These are phyloP conservation scores for Clarias macrocephalus DNA, from an alignment of 2,113 vertebrate species.

Conservation along the genomic window DNA sequence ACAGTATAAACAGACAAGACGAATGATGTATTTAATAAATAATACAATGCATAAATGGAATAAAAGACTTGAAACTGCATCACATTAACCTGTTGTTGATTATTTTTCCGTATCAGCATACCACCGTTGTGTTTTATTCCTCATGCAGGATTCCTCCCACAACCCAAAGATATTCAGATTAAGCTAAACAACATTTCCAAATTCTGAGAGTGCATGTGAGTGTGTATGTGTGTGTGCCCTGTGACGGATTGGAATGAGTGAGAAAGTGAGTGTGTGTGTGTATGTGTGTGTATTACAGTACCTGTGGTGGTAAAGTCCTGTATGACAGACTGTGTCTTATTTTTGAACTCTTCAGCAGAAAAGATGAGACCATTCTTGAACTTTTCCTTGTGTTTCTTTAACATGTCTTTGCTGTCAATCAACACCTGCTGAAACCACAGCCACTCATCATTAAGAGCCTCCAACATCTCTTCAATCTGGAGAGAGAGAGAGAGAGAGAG, in stretches of 20 bases:
- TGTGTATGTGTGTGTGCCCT: too few relatives aligned
- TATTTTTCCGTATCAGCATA: not conserved
- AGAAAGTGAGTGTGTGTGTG: constrained; percentile 20
- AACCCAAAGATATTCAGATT: too few relatives aligned
- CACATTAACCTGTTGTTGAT: not conserved
- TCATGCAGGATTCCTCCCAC: not conserved
- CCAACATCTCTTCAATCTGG: constrained; percentile 77
- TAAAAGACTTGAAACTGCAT: not conserved
- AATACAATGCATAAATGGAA: not conserved
- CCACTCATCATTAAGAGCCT: constrained; percentile 75
- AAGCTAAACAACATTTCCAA: too few relatives aligned
- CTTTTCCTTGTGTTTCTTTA: constrained; percentile 80
- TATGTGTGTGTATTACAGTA: constrained; percentile 52
- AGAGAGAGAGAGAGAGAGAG: not conserved
- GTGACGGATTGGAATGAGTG: too few relatives aligned
- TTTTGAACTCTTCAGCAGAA: constrained; percentile 80
- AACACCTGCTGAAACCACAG: constrained; percentile 79
- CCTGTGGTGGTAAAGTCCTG: constrained; percentile 78
- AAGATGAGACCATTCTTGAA: constrained; percentile 77
- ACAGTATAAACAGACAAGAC: not conserved
- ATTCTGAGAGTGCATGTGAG: too few relatives aligned
- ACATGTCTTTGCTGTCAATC: constrained; percentile 74
- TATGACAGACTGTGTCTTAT: constrained; percentile 71
- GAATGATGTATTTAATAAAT: not conserved
- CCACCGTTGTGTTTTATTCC: not conserved